Percentiles rank a stretch among this genome's conserved stretches.
These are phyloP conservation scores for Mormyrus iriodes DNA, from an alignment of 2,113 vertebrate species.

Conservation along the genomic window DNA sequence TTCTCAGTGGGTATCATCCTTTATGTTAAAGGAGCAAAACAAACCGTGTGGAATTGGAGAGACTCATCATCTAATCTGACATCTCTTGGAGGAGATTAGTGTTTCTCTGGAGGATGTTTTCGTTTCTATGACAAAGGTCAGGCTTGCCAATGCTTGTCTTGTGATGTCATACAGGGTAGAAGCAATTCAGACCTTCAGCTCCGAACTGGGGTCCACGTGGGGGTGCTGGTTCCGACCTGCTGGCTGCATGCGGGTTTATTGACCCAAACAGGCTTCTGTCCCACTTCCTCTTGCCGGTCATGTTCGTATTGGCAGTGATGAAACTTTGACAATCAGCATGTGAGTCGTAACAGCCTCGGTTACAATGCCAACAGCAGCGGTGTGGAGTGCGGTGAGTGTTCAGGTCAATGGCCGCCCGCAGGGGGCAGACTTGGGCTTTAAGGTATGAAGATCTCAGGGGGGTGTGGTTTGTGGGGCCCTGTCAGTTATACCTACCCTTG, in stretches of 20 bases:
- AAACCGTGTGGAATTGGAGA: background rate
- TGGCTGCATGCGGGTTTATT: background rate
- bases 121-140: background rate
- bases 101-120: background rate
- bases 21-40: conserved; percentile 16
- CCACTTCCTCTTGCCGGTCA: background rate
- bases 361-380: background rate
- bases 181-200: background rate
- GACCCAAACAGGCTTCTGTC: background rate
- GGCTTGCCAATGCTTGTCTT: background rate
- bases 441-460: background rate
- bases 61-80: background rate
- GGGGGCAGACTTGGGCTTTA: background rate
- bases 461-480: background rate
- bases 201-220: background rate
- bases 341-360: background rate
- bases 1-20: conserved; percentile 1
- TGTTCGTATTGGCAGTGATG: background rate
- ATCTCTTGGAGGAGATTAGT: background rate
- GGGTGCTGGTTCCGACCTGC: background rate
- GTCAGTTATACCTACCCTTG: background rate
- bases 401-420: background rate
- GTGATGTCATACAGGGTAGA: background rate
- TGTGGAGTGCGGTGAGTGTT: background rate
- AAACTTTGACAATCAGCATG: background rate